These are phyloP conservation scores for Abramis brama DNA, from an alignment of 2,113 vertebrate species.

Conservation along the genomic window DNA sequence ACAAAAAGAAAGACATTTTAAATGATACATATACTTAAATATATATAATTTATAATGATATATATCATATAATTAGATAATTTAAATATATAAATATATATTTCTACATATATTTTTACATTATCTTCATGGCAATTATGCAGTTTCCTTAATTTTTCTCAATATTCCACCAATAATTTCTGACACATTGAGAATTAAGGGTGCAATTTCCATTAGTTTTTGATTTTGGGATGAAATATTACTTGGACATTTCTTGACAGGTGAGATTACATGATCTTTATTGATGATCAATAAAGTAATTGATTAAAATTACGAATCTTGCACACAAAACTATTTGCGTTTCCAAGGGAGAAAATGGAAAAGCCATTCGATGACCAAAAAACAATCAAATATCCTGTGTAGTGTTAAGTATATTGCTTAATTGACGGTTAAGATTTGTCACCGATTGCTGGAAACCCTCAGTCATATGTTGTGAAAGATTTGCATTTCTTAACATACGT, in stretches of 20 bases:
- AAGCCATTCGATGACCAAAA: constrained; percentile 8
- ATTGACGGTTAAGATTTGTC: not conserved
- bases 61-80: no score
- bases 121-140: no score
- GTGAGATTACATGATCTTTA: not conserved
- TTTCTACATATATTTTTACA: no score
- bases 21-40: no score
- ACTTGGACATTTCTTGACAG: not conserved
- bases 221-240: not conserved
- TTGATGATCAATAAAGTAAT: not conserved
- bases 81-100: no score
- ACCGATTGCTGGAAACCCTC: not conserved
- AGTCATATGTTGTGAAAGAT: not conserved
- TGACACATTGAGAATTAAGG: no score
- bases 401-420: not conserved
- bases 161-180: no score
- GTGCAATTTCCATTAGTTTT: no score
- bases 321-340: not conserved
- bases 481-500: not conserved
- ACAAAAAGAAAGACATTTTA: not conserved
- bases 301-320: no score
- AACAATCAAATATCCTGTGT: not conserved
- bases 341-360: constrained; percentile 32
- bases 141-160: no score
- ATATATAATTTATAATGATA: no score